phyloP scores from a whole-genome alignment of 2,113 vertebrate genomes.

The Apaloderma vittatum region DNA sequence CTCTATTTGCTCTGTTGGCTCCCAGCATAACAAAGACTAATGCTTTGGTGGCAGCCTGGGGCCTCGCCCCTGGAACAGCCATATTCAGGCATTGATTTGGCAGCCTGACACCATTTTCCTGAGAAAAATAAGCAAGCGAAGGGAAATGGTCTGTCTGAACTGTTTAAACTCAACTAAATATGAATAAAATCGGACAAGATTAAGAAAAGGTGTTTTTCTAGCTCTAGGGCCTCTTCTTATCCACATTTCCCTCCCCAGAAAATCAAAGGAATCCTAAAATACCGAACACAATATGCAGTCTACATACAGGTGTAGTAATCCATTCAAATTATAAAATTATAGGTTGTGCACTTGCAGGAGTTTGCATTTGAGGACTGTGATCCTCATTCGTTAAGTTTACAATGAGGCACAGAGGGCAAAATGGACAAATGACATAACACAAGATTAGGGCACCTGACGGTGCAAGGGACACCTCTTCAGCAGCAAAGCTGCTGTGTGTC shows the following conservation, averaged over 20 bases:
- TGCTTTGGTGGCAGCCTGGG: not conserved
- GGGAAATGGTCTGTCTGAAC: not conserved
- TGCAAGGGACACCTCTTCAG: not conserved
- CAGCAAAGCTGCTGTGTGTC: not conserved
- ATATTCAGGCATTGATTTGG: not conserved
- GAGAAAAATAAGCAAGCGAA: not conserved
- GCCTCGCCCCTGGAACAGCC: not conserved
- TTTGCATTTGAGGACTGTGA: not conserved
- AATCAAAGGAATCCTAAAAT: not conserved
- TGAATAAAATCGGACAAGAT: not conserved
- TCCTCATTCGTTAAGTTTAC: not conserved
- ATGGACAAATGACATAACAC: not conserved
- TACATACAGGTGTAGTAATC: not conserved
- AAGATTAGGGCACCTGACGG: not conserved
- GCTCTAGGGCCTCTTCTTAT: not conserved
- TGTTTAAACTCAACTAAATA: not conserved
- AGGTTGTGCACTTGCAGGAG: not conserved
- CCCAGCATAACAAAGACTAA: not conserved
- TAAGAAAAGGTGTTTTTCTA: not conserved
- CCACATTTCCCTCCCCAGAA: not conserved
- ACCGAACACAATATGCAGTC: not conserved
- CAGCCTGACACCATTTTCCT: not conserved
- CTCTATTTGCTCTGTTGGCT: not conserved
- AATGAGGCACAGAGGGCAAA: not conserved
- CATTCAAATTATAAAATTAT: not conserved